phyloP scores from a whole-genome alignment of 2,888 invertebrate species.

The Amiota mariae region DNA sequence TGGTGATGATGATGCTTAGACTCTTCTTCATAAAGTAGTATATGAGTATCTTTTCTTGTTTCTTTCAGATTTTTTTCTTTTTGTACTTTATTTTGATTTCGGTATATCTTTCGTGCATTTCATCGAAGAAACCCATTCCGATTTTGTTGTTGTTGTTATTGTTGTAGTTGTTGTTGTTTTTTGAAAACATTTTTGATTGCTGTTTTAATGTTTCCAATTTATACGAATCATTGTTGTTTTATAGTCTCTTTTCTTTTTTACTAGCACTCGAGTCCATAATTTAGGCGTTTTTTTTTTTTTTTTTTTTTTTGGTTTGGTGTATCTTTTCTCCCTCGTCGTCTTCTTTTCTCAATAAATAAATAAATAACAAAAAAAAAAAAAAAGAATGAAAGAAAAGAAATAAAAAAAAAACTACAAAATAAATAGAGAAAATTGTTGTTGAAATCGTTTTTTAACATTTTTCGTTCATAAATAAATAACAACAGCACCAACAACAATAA shows the following conservation, averaged over 20 bases:
- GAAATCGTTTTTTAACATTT: conserved; percentile 24
- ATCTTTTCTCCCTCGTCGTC: neutral
- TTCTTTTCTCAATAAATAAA: conserved; percentile 9
- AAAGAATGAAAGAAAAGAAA: conserved; percentile 7
- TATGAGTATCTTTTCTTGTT: conserved; percentile 48
- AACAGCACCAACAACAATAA: conserved; percentile 6
- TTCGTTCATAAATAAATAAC: conserved; percentile 20
- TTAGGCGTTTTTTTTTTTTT: conserved; percentile 47
- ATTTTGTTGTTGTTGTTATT: neutral
- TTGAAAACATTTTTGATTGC: conserved; percentile 60
- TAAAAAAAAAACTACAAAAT: conserved; percentile 4
- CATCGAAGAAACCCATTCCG: conserved; percentile 24
- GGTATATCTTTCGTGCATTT: conserved; percentile 19
- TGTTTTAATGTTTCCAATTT: conserved; percentile 53
- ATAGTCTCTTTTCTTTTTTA: conserved; percentile 33
- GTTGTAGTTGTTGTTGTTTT: conserved; percentile 46
- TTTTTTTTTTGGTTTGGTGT: neutral
- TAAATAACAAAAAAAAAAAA: conserved; percentile 8
- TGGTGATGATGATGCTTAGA: conserved; percentile 64
- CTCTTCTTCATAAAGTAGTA: conserved; percentile 63
- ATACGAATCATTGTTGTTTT: conserved; percentile 66
- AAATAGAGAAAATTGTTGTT: conserved; percentile 12
- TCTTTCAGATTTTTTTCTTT: neutral
- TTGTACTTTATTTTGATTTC: conserved; percentile 7
- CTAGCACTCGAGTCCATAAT: conserved; percentile 59